Evolutionary conservation across 2,797 vertebrate species (phyloP), one percentile per base, ranked within the genome.

Genomic region (Phrynocephalus forsythii): DNA sequence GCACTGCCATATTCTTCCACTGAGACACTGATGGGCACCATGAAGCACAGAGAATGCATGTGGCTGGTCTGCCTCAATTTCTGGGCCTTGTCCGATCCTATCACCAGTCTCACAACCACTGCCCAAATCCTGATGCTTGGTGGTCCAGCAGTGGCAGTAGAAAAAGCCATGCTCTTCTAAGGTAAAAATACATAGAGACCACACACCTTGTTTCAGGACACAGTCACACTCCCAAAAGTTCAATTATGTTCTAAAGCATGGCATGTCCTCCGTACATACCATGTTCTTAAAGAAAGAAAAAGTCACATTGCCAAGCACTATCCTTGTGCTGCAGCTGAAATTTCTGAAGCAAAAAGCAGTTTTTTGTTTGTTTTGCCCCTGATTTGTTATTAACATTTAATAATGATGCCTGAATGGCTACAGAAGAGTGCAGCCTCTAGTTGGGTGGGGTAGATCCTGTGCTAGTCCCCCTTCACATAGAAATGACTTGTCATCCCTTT

Each of bases 1-100:
- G 44, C 1, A 24, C 75, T 4, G 9, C 52, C 2, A 77, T 89
- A 88, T 79, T 76, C 71, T 76, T 85, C 52, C 33, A 86, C 80
- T 72, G 28, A 60, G 20, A 3, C 9, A 15, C 24, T 11, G 1
- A 22, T 8, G 22, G 38, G 22, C 26, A 78, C 48, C 44, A 52
- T 48, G 38, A 63, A 63, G 60, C 60, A 3, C 20, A 63, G 18
- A 63, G 16, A 63, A 63, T 18, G 60, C 60, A 63, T 3, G 18
- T 18, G 60, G 18, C 60, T 63, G 20, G 5, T 18, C 38, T 68
- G 48, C 52, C 30, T 44, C 38, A 30, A 38, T 82, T 13, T 68
- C 44, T 67, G 38, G 22, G 68, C 48, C 38, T 69, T 13, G 9
- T 44, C 73, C 38, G 20, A 13, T 13, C 13, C 44, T 10, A 8